Evolutionary conservation across 2,113 vertebrate species (phyloP), one percentile per base, ranked within the genome.

Genomic region (Heterochromis multidens): DNA sequence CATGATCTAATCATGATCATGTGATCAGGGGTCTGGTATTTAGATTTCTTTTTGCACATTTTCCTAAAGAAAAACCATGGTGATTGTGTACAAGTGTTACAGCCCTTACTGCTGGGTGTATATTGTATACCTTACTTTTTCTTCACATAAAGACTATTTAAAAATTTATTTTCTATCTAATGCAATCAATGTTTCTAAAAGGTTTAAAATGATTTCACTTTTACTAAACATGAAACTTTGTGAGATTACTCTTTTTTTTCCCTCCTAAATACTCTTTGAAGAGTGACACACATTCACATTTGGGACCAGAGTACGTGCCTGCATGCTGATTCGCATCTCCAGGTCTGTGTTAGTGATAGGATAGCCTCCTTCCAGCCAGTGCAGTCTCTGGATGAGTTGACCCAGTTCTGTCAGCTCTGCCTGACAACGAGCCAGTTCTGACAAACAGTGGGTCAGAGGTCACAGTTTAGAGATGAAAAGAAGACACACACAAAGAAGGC

Each of bases 351-450:
- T 83, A 1, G 96, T 96, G 92, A 98, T 95, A n/a, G 98, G 96
- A 1, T 97, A 95, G 7, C 97, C 94, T 33, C 93, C 97, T 0
- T 97, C 97, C 82, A 98, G 93, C 37, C 96, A 96, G 11, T 97
- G 96, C 63, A 99, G 94, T 82, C 94, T 96, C 85, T 98, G 97
- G 8, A 98, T 95, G 77, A 98, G 96, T n/a, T 83, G 93, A 3
- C 95, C 96, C 7, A 99, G 95, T 59, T 98, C 97, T 13, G 95
- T 94, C 79, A 99, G 95, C 84, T 98, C 97, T 1, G 87, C 89
- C 93, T 98, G 97, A 86, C 97, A 98, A 57, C 97, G 96, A 0
- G 87, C 92, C 81, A 98, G 95, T 54, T 97, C 98, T 99, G 25
- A 56, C 1, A 58, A 6, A 25, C 21, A 83, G 14, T 0, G 29